Evolutionary conservation across 1,140 invertebrate genomes (phyloP), one percentile per base, ranked within the genome.

Genomic region (Euwallacea similis): DNA sequence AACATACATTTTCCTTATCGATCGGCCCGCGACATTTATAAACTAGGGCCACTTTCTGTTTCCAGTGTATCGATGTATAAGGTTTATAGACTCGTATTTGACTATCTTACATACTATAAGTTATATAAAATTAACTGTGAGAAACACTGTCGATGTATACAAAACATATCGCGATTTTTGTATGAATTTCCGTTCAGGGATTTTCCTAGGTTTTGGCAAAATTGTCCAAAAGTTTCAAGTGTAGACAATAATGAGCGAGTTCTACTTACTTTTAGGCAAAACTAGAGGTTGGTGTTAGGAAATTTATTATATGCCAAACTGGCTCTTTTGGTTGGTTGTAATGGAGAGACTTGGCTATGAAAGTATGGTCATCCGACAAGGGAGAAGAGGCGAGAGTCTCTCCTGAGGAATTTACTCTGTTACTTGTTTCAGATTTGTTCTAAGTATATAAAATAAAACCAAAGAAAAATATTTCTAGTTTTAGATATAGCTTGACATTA

Each of bases 221-320:
- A 33, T 43, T 64, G 63, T 66, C 63, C 53, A 11, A 72, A 70
- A 75, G 69, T 72, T 77, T 73, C 74, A 78, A 77, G 69, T 78
- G 75, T 78, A 77, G 77, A 78, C 77, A 78, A 78, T 78, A 78
- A 76, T 71, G 16, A 61, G 56, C 54, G 50, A 74, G 66, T 68
- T 68, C 16, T 60, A 60, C 41, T 68, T 68, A 68, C 66, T 74
- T 65, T 74, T 72, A 61, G 21, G 33, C n/a, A 33, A 46, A 66
- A 66, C 53, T 56, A 42, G 53, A 21, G 46, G 55, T 63, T 46
- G 61, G 47, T 63, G 61, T 63, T 63, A 63, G 42, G 15, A 44
- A 63, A 47, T 47, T 63, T 63, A 53, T 33, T 41, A 41, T 65
- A 54, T 42, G 46, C 50, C 53, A 42, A 43, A n/a, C 41, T 63